Evolutionary conservation across 2,888 invertebrate genomes (phyloP).

Genomic region (Ennomos erosarius): DNA sequence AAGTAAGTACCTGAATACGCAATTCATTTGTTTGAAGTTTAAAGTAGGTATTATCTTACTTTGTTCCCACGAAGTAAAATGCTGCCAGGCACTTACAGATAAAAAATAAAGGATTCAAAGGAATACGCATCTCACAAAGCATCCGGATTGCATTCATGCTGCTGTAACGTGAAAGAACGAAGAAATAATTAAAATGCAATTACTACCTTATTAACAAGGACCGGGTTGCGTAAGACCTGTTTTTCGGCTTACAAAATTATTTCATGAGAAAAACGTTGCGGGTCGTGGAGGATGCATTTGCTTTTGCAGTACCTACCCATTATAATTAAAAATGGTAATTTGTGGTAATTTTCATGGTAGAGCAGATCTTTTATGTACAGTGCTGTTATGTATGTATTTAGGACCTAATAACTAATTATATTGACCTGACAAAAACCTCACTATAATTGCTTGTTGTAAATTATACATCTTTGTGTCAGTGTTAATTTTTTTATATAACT

Average conservation of each 20-base stretch:
- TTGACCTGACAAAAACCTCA: no score
- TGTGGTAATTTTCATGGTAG: background rate
- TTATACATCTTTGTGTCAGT: no score
- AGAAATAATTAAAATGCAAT: constrained; percentile 34
- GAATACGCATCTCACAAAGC: constrained; percentile 22
- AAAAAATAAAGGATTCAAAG: constrained; percentile 16
- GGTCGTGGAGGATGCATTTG: constrained; percentile 1
- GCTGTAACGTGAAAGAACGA: constrained; percentile 11
- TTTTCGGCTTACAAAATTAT: constrained; percentile 17
- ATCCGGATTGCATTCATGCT: constrained; percentile 28
- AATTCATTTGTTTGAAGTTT: no score
- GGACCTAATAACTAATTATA: no score
- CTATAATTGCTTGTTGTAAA: no score
- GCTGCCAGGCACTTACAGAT: no score
- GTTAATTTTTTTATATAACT: no score
- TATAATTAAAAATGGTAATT: no score
- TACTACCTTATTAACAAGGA: constrained; percentile 21
- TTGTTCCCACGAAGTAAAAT: no score
- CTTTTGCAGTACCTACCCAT: constrained; percentile 9
- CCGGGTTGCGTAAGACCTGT: constrained; percentile 16
- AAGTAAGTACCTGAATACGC: no score
- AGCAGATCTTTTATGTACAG: background rate
- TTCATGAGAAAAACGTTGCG: constrained; percentile 9
- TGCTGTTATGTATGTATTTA: no score
- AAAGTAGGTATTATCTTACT: no score